Percentiles rank a stretch among this genome's conserved stretches.
Conservation (phyloP, 2,797 vertebrate genomes). For the Sparidentex hasta region DNA sequence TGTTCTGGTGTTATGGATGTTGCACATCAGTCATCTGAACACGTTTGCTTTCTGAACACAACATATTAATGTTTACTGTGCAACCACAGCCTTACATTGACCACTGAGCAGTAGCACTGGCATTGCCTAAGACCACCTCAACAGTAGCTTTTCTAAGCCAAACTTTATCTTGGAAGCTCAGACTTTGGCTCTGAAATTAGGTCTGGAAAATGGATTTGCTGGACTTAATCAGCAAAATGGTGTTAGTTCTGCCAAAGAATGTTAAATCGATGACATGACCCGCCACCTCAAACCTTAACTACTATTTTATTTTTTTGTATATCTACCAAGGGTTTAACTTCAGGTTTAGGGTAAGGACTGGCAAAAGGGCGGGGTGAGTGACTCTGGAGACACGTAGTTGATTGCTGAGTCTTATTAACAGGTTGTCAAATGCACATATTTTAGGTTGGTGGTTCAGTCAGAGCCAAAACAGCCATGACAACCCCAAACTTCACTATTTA, state of each 20-base stretch:
- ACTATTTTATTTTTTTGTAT: background rate
- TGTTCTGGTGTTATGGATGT: background rate
- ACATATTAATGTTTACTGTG: background rate
- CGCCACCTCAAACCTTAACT: background rate
- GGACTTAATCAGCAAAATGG: too few relatives aligned
- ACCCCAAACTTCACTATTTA: too few relatives aligned
- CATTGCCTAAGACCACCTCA: background rate
- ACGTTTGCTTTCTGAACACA: background rate
- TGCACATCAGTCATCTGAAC: background rate
- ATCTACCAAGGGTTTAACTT: too few relatives aligned
- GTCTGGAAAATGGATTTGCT: background rate
- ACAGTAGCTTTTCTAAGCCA: background rate
- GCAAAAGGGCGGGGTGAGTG: too few relatives aligned
- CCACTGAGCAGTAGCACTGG: background rate
- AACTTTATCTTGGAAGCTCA: background rate
- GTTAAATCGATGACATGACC: background rate
- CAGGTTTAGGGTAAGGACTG: too few relatives aligned
- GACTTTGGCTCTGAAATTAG: too few relatives aligned
- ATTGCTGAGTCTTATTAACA: too few relatives aligned
- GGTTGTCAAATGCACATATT: too few relatives aligned
- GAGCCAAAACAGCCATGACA: too few relatives aligned
- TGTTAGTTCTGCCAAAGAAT: background rate
- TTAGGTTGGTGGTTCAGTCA: too few relatives aligned
- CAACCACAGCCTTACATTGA: background rate
- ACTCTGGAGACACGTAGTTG: too few relatives aligned